These are phyloP conservation scores for Pandemis heparana DNA, from an alignment of 2,888 invertebrate species.

Conservation along the genomic window DNA sequence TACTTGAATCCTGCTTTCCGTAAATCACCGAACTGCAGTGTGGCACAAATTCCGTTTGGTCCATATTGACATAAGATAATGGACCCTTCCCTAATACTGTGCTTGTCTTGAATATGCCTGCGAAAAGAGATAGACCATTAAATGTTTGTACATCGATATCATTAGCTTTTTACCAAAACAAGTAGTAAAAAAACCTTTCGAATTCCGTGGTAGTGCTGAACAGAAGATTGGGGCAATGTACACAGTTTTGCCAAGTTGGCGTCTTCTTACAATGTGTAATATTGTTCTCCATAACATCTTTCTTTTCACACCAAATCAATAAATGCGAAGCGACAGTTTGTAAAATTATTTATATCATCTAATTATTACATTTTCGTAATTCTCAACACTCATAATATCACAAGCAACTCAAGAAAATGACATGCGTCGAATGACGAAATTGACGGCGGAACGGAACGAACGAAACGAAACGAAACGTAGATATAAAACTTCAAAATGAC, in stretches of 20 bases:
- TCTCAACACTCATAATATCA: slow-evolving; percentile 29
- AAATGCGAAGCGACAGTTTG: slow-evolving; percentile 15
- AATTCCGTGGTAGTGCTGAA: slow-evolving; percentile 86
- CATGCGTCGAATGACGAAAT: slow-evolving; percentile 30
- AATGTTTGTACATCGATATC: slow-evolving; percentile 35
- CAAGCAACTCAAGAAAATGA: slow-evolving; percentile 27
- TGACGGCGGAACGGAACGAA: no score
- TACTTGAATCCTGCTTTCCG: slow-evolving; percentile 95
- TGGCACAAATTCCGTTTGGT: slow-evolving; percentile 93
- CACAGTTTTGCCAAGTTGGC: slow-evolving; percentile 87
- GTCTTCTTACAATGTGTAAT: slow-evolving; percentile 63
- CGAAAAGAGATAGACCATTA: slow-evolving; percentile 55
- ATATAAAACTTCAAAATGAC: slow-evolving; percentile 37
- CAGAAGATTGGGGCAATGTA: slow-evolving; percentile 86
- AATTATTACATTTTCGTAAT: slow-evolving; percentile 34
- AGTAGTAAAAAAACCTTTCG: slow-evolving; percentile 79
- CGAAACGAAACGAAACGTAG: slow-evolving; percentile 43
- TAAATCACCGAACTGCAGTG: slow-evolving; percentile 95
- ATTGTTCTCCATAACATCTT: slow-evolving; percentile 84
- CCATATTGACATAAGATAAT: slow-evolving; percentile 95
- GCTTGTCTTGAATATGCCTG: slow-evolving; percentile 92
- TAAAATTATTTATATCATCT: slow-evolving; percentile 18
- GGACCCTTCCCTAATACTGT: slow-evolving; percentile 94
- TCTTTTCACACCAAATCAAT: slow-evolving; percentile 47
- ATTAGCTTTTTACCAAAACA: slow-evolving; percentile 29